Evolutionary conservation across 2,797 vertebrate genomes (phyloP).

Genomic region (Sebastes iracundus): DNA sequence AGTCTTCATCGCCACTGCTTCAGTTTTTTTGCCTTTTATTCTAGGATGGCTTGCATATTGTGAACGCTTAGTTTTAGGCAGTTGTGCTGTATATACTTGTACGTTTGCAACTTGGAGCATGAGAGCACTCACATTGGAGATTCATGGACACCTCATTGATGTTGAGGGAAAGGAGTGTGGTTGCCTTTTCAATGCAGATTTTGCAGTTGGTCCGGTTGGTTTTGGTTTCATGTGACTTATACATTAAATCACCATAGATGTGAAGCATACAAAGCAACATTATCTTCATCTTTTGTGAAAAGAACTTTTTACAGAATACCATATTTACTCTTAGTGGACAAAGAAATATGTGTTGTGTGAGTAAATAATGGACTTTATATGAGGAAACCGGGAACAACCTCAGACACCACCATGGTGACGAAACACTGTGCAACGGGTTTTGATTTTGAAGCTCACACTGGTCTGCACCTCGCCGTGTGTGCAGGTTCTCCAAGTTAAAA

Average conservation of each 20-base stretch:
- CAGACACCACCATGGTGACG: neutral
- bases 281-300: neutral
- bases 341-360: neutral
- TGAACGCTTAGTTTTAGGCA: neutral
- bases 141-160: neutral
- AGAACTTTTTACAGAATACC: neutral
- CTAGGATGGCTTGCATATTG: neutral
- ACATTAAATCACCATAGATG: neutral
- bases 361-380: neutral
- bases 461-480: neutral
- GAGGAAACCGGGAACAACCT: neutral
- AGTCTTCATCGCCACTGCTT: conserved; percentile 7
- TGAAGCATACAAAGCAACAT: neutral
- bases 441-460: neutral
- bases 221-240: neutral
- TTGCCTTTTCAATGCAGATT: neutral
- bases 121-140: neutral
- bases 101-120: neutral
- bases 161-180: neutral
- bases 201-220: neutral
- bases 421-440: neutral
- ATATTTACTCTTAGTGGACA: neutral
- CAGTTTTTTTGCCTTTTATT: neutral
- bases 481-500: neutral
- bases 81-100: neutral